These are phyloP conservation scores for Caracal caracal DNA, from an alignment of 2,113 vertebrate species.

Conservation along the genomic window DNA sequence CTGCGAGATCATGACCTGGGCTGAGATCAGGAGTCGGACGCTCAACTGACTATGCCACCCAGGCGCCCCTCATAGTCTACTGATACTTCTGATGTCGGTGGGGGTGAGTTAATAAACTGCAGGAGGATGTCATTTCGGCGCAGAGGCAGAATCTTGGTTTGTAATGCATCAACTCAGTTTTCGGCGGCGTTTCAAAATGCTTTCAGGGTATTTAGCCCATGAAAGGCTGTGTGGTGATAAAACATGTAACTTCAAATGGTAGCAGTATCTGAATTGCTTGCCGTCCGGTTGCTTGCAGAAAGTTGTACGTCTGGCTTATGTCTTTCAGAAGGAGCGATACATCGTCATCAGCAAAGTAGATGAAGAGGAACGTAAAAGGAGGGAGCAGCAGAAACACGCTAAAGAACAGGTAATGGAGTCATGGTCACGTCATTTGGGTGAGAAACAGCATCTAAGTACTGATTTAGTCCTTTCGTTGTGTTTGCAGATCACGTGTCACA, in stretches of 20 bases:
- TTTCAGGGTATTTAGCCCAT: background rate
- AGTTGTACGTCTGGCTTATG: slow-evolving; percentile 43
- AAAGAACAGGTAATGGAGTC: slow-evolving; percentile 91
- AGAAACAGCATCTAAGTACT: background rate
- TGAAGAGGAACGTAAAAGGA: slow-evolving; percentile 94
- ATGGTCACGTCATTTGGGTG: background rate
- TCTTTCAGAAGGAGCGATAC: slow-evolving; percentile 94
- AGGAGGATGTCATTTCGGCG: background rate
- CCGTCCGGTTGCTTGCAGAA: slow-evolving; percentile 27
- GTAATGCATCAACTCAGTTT: background rate
- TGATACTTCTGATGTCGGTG: background rate
- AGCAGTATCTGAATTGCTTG: background rate
- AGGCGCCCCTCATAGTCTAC: background rate
- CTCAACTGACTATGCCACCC: too few relatives aligned
- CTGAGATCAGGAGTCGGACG: too few relatives aligned
- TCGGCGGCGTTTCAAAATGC: background rate
- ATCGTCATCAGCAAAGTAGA: slow-evolving; percentile 96
- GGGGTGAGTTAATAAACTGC: background rate
- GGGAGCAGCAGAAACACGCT: slow-evolving; percentile 93
- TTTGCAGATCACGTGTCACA: background rate
- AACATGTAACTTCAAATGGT: background rate
- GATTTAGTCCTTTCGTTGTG: background rate
- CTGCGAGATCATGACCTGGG: too few relatives aligned
- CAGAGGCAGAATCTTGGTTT: background rate
- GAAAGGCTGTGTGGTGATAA: background rate